Conservation (phyloP, 2,888 invertebrate species). For the Noctua janthina region DNA sequence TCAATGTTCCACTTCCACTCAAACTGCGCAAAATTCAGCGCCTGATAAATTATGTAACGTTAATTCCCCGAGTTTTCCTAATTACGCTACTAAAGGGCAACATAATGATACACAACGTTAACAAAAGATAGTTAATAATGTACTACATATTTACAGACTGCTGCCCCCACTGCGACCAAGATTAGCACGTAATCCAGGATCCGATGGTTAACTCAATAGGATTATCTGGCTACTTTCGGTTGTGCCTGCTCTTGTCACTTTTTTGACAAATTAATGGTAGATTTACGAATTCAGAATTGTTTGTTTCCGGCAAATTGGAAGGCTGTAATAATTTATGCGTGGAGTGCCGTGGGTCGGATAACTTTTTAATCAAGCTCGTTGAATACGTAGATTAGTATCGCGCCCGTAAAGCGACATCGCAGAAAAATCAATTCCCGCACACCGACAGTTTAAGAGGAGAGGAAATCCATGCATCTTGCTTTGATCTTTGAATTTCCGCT, state of each 20-base stretch:
- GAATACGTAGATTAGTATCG: conserved; percentile 34
- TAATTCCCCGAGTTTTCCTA: conserved; percentile 55
- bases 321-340: conserved; percentile 45
- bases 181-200: conserved; percentile 56
- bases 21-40: conserved; percentile 50
- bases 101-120: conserved; percentile 32
- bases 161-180: conserved; percentile 32
- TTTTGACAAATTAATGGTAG: conserved; percentile 54
- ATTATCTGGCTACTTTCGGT: conserved; percentile 47
- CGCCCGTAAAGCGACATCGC: conserved; percentile 12
- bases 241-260: conserved; percentile 41
- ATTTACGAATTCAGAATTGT: conserved; percentile 48
- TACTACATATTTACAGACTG: conserved; percentile 28
- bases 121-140: conserved; percentile 42
- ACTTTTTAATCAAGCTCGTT: conserved; percentile 57
- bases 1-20: conserved; percentile 44
- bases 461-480: conserved; percentile 37
- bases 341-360: conserved; percentile 33
- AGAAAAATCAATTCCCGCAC: conserved; percentile 4
- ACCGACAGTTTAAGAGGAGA: conserved; percentile 1
- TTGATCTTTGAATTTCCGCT: conserved; percentile 36
- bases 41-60: conserved; percentile 61
- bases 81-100: conserved; percentile 49
- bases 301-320: conserved; percentile 45
- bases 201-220: conserved; percentile 48